Conservation (phyloP, 2,113 vertebrate species). For the Mesoclemmys tuberculata region DNA sequence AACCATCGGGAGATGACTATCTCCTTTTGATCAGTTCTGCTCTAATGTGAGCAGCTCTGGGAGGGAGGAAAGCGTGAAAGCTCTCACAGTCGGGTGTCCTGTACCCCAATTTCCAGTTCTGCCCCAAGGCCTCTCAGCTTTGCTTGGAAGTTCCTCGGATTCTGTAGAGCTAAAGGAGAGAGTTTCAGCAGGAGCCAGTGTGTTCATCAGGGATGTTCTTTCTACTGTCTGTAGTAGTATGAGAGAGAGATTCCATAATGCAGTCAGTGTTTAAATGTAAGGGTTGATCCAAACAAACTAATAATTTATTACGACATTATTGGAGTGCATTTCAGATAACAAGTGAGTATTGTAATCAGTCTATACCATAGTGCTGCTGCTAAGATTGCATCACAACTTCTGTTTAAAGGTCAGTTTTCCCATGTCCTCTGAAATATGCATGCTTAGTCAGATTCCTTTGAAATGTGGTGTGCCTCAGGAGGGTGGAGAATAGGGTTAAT, state of each 20-base stretch:
- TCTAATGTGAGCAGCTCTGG: not conserved
- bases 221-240: not conserved
- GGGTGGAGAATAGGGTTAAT: not conserved
- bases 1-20: rapidly evolving
- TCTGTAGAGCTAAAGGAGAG: not conserved
- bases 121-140: not conserved
- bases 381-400: not conserved
- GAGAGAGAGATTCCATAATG: not conserved
- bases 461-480: not conserved
- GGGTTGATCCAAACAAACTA: not conserved
- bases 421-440: not conserved
- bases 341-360: not conserved
- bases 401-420: not conserved
- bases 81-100: rapidly evolving
- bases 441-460: not conserved
- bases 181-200: not conserved
- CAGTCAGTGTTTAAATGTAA: not conserved
- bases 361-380: not conserved
- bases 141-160: not conserved
- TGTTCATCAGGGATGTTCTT: not conserved
- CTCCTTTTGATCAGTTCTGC: not conserved
- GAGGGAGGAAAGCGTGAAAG: not conserved
- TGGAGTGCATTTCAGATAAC: not conserved
- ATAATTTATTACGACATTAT: not conserved
- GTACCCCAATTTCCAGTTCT: rapidly evolving